Conservation (phyloP, 2,797 vertebrate genomes). For the Leucoraja ocellata region DNA sequence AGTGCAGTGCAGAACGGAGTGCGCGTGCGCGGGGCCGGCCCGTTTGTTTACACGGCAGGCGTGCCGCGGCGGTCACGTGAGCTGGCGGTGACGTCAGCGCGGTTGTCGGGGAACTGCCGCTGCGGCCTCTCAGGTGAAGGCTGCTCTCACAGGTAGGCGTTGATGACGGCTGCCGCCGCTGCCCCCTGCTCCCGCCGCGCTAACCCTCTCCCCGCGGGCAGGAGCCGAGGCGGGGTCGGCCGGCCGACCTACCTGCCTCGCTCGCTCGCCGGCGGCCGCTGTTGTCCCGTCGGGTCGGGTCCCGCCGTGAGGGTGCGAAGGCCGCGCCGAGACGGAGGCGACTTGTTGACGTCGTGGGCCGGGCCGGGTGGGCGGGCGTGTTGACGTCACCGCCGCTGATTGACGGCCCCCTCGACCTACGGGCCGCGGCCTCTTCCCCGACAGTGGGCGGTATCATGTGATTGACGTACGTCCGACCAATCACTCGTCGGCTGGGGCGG, state of each 20-base stretch:
- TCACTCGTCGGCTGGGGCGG: neutral
- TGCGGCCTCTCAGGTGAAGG: slow-evolving; percentile 23
- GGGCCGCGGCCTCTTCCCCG: rapidly evolving
- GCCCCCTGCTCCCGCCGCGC: too few species aligned
- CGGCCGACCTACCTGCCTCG: too few species aligned
- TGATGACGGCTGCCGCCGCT: neutral
- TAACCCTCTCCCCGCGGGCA: neutral
- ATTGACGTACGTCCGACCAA: neutral
- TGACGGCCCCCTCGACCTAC: too few species aligned
- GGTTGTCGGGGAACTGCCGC: neutral
- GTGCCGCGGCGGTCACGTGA: slow-evolving; percentile 8
- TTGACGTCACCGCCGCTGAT: neutral
- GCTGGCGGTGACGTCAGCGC: neutral
- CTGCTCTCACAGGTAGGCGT: neutral
- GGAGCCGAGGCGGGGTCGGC: neutral
- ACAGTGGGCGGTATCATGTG: neutral
- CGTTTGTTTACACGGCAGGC: slow-evolving; percentile 27
- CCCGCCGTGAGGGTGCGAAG: slow-evolving; percentile 25
- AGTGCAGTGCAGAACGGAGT: too few species aligned
- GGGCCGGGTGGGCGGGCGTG: too few species aligned
- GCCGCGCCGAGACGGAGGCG: neutral
- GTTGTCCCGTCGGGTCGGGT: neutral
- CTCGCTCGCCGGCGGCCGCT: too few species aligned
- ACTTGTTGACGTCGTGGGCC: neutral
- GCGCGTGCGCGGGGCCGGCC: neutral